Evolutionary conservation across 1,140 invertebrate species (phyloP), one percentile per base, ranked within the genome.

Genomic region (Drosophila biarmipes): DNA sequence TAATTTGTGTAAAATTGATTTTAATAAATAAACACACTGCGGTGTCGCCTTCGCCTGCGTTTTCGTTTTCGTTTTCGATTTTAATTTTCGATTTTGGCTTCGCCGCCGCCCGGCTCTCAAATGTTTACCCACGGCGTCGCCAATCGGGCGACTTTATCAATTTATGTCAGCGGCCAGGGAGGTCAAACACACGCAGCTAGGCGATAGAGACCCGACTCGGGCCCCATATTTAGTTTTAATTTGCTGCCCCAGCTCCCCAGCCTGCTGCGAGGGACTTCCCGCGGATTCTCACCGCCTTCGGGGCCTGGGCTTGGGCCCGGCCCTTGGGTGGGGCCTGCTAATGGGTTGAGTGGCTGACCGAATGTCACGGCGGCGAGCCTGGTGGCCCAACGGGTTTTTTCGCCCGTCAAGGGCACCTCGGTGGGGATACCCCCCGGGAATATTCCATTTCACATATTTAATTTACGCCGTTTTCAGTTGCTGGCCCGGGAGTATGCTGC

Each of bases 121-220:
- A 72, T 76, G 49, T 68, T 57, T 59, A 57, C 49, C 43, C 55
- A 59, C 61, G 66, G 56, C 75, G 71, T 67, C 37, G 76, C 37
- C 59, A 53, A 34, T 66, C 29, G 80, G 37, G 51, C 71, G 51
- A 69, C 77, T 80, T 85, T 86, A 86, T 85, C 81, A 85, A 85
- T 86, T 85, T 78, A 59, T 86, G 81, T 86, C 81, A 86, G 42
- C 34, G 59, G 76, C 54, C 62, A 58, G 51, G 61, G 80, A 78
- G 63, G 66, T 63, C 59, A 62, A 73, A 58, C 29, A 56, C 35
- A 62, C 34, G 53, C 27, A 61, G 43, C 49, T 73, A 49, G 69
- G 52, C 55, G 43, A 58, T 53, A 49, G 69, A 51, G 46, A 34
- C 53, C 40, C 49, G 45, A 43, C n/a, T 31, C 24, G 19, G 17